Conservation (phyloP, 2,888 invertebrate species). For the Machimus rusticus region DNA sequence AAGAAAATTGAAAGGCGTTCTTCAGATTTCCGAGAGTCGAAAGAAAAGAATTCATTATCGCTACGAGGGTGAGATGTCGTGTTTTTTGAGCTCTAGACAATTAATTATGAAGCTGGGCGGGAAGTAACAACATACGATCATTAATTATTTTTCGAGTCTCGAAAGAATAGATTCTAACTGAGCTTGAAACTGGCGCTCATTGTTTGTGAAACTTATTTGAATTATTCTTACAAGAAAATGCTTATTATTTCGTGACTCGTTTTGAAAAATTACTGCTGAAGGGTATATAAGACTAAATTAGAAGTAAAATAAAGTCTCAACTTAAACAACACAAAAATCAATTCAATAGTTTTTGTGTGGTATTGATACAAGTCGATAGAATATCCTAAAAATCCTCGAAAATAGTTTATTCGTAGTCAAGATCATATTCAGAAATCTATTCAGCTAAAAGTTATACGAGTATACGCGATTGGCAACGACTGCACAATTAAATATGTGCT, state of each 20-base stretch:
- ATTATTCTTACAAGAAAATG: background rate
- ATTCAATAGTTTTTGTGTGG: background rate
- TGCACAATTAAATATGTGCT: too few species aligned
- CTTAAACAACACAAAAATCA: background rate
- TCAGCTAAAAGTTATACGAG: too few species aligned
- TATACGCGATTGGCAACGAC: too few species aligned
- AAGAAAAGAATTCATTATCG: background rate
- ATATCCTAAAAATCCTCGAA: background rate
- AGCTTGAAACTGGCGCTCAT: background rate
- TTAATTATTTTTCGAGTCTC: background rate
- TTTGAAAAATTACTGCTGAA: background rate
- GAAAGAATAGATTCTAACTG: background rate
- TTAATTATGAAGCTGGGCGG: background rate
- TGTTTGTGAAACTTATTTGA: background rate
- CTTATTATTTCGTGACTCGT: background rate
- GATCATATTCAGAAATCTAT: too few species aligned
- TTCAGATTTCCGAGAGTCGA: background rate
- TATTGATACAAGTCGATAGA: background rate
- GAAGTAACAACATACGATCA: background rate
- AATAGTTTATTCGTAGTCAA: background rate
- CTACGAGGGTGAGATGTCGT: background rate
- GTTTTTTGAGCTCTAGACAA: background rate
- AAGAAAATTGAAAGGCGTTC: background rate
- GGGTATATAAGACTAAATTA: too few species aligned
- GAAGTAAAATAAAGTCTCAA: background rate